A percentile compares a stretch with the other conserved stretches of the same genome.
Conservation (phyloP, 2,888 invertebrate species). For the Agrotis ipsilon region DNA sequence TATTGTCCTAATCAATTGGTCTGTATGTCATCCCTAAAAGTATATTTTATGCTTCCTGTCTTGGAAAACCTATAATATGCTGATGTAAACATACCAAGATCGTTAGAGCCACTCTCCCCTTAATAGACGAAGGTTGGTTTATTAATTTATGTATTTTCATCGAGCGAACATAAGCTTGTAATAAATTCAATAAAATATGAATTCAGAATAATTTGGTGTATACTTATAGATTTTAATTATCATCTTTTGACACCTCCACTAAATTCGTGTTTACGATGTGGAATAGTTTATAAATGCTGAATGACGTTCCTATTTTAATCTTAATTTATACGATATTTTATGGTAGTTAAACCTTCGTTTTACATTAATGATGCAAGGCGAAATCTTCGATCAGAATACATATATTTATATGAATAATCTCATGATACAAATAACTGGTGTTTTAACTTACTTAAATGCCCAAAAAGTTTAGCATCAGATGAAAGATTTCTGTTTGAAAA, state of each 20-base stretch:
- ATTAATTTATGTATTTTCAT: conserved; percentile 44
- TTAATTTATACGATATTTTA: conserved; percentile 46
- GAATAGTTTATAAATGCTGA: conserved; percentile 29
- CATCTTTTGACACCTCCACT: conserved; percentile 46
- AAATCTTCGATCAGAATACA: conserved; percentile 18
- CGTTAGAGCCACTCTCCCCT: conserved; percentile 49
- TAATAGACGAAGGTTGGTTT: conserved; percentile 54
- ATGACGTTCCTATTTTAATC: conserved; percentile 41
- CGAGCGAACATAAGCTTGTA: conserved; percentile 34
- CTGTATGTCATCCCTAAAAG: conserved; percentile 39
- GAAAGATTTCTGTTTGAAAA: conserved; percentile 67
- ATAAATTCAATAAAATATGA: conserved; percentile 41
- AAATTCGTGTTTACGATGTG: conserved; percentile 50
- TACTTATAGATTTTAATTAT: conserved; percentile 57
- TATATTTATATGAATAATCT: conserved; percentile 10
- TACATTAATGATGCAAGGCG: conserved; percentile 27
- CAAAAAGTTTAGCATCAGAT: conserved; percentile 53
- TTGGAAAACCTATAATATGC: conserved; percentile 20
- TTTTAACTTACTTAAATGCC: conserved; percentile 13
- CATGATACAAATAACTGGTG: background rate
- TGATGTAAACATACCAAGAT: conserved; percentile 19
- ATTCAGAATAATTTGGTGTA: conserved; percentile 26
- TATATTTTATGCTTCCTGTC: conserved; percentile 43
- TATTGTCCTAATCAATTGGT: conserved; percentile 14
- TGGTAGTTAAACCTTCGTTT: conserved; percentile 27